Evolutionary conservation across 1,140 invertebrate genomes (phyloP).

Genomic region (Brachionus plicatilis): DNA sequence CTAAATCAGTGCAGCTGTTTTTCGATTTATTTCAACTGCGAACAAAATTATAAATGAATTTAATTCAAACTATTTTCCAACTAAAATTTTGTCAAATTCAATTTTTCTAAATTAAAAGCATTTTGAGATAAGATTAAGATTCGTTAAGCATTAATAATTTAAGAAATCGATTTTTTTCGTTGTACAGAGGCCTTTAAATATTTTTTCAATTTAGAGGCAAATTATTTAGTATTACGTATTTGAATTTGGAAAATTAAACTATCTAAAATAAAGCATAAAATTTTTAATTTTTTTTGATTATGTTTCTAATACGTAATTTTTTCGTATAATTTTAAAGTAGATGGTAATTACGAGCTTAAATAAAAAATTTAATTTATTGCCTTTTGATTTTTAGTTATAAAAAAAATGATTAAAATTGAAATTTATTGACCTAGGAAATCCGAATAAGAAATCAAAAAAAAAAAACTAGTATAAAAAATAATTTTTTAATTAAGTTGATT

Average conservation of each 20-base stretch:
- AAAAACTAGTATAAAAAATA: not conserved
- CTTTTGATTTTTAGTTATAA: not conserved
- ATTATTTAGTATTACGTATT: not conserved
- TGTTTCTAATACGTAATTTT: not conserved
- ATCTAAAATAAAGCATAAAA: not conserved
- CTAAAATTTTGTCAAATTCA: not conserved
- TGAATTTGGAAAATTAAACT: not conserved
- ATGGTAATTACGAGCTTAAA: not conserved
- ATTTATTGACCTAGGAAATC: not conserved
- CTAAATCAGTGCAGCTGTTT: not conserved
- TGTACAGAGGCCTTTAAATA: not conserved
- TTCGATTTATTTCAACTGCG: not conserved
- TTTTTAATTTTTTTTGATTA: not conserved
- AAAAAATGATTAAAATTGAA: not conserved
- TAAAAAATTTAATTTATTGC: not conserved
- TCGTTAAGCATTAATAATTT: not conserved
- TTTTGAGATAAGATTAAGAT: not conserved
- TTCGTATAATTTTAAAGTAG: not conserved
- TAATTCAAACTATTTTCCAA: not conserved
- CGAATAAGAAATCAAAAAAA: not conserved
- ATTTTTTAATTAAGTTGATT: not conserved
- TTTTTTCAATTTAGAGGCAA: not conserved
- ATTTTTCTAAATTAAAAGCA: not conserved
- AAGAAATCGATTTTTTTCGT: not conserved
- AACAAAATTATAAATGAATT: not conserved